phyloP scores from a whole-genome alignment of 2,797 vertebrate genomes.

The Amblyraja radiata region DNA sequence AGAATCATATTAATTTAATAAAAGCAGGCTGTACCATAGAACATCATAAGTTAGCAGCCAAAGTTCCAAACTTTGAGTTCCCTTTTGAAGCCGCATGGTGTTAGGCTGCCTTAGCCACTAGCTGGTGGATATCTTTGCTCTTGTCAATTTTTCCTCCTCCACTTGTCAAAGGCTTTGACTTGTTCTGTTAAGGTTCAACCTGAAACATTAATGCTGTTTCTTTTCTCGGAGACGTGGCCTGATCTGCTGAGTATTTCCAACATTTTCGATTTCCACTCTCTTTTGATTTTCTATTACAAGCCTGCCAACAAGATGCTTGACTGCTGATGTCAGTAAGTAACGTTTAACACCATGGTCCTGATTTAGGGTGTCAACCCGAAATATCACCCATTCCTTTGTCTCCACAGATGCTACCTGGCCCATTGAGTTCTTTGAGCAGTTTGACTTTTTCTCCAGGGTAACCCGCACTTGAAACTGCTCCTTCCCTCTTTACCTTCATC shows the following conservation, averaged over 20 bases:
- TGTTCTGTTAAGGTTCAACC: background rate
- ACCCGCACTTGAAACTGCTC: background rate
- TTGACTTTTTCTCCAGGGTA: too few relatives aligned
- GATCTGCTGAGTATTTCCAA: too few relatives aligned
- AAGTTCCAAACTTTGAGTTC: background rate
- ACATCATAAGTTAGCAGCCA: background rate
- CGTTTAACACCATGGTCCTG: background rate
- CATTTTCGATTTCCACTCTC: too few relatives aligned
- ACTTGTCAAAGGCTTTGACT: background rate
- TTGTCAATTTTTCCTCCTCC: background rate
- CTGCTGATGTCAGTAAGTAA: background rate
- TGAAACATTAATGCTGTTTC: too few relatives aligned
- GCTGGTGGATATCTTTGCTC: background rate
- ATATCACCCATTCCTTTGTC: too few relatives aligned
- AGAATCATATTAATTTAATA: background rate
- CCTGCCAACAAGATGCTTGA: too few relatives aligned
- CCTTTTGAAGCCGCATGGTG: background rate
- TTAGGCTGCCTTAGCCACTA: background rate
- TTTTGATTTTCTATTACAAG: too few relatives aligned
- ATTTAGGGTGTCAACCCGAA: too few relatives aligned
- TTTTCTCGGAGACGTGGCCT: too few relatives aligned
- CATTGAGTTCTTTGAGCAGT: too few relatives aligned
- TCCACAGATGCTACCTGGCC: too few relatives aligned
- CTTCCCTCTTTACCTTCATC: background rate
- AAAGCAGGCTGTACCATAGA: background rate